A percentile compares a stretch with the other conserved stretches of the same genome.
Conservation (phyloP, 2,888 invertebrate genomes). For the Pasiphila rectangulata region DNA sequence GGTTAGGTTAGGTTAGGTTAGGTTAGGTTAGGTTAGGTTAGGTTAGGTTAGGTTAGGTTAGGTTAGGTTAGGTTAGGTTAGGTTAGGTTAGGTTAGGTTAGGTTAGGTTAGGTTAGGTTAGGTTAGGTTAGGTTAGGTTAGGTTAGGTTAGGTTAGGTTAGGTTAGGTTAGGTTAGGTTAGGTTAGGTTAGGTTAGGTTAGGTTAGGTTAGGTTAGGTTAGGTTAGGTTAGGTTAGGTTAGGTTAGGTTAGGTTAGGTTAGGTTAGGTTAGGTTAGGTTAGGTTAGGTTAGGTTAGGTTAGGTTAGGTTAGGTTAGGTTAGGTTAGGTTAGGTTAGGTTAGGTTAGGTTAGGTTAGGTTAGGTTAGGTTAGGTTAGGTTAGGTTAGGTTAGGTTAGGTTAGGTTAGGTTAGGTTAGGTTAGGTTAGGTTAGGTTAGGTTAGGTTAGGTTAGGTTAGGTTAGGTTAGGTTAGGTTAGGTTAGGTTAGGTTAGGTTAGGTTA, state of each 20-base stretch:
- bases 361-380: conserved; percentile 31
- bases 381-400: conserved; percentile 10
- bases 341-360: conserved; percentile 30
- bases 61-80: conserved; percentile 30
- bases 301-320: conserved; percentile 29
- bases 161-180: conserved; percentile 14
- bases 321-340: conserved; percentile 27
- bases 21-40: conserved; percentile 36
- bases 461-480: conserved; percentile 10
- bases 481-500: conserved; percentile 16
- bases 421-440: conserved; percentile 10
- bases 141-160: conserved; percentile 14
- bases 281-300: conserved; percentile 25
- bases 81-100: conserved; percentile 32
- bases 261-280: conserved; percentile 26
- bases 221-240: conserved; percentile 28
- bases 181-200: conserved; percentile 15
- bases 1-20: conserved; percentile 35
- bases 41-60: conserved; percentile 31
- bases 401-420: conserved; percentile 7
- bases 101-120: conserved; percentile 32
- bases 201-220: conserved; percentile 13
- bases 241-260: conserved; percentile 29
- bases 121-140: conserved; percentile 21
- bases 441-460: conserved; percentile 9